phyloP scores from a whole-genome alignment of 2,113 vertebrate genomes.

The Columba livia region DNA sequence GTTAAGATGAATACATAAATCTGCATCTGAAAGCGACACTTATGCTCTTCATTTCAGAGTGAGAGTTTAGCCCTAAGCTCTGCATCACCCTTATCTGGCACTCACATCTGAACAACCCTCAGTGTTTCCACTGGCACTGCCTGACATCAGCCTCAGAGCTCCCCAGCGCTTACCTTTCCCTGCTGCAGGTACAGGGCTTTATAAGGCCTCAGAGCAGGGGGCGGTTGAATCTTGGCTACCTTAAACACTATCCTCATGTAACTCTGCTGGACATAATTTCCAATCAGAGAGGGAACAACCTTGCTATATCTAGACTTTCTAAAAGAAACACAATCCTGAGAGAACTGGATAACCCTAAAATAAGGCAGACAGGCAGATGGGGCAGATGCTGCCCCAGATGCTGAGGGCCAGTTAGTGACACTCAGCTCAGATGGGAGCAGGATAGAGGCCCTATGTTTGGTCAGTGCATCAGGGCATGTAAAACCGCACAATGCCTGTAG shows the following conservation, averaged over 20 bases:
- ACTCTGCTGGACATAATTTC: not conserved
- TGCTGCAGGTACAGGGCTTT: not conserved
- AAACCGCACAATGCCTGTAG: not conserved
- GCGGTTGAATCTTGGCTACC: not conserved
- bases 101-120: not conserved
- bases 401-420: not conserved
- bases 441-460: accelerated
- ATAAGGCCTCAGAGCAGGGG: not conserved
- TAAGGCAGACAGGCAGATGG: not conserved
- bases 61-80: not conserved
- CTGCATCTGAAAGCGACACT: not conserved
- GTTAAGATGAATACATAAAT: not conserved
- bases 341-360: not conserved
- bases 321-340: not conserved
- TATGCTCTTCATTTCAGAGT: not conserved
- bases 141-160: not conserved
- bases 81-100: not conserved
- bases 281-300: not conserved
- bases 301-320: not conserved
- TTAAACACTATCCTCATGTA: not conserved
- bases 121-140: not conserved
- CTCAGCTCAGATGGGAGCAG: accelerated
- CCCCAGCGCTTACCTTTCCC: not conserved
- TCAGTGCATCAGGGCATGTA: not conserved
- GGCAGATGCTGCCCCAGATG: not conserved